A percentile compares a stretch with the other conserved stretches of the same genome.
phyloP scores from a whole-genome alignment of 2,797 vertebrate species.

The Onychomys arenicola region DNA sequence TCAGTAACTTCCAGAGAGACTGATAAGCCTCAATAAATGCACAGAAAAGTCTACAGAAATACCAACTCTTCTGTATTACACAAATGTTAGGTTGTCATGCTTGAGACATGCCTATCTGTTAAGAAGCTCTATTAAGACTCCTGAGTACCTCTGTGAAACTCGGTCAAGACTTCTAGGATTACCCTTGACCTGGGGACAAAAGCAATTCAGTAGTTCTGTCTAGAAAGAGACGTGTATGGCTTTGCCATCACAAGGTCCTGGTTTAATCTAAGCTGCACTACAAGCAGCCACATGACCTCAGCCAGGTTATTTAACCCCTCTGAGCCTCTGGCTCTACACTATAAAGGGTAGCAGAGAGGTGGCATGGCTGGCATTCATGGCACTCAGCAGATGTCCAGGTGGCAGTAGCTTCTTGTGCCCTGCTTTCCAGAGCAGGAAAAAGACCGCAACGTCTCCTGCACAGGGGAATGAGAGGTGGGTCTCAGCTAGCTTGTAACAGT shows the following conservation, averaged over 20 bases:
- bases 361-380: rapidly evolving
- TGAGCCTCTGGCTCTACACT: neutral
- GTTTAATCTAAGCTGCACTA: neutral
- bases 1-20: neutral
- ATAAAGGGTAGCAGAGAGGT: neutral
- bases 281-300: neutral
- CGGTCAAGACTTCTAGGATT: neutral
- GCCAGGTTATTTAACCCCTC: too few relatives aligned
- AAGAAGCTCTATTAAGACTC: neutral
- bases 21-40: neutral
- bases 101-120: neutral
- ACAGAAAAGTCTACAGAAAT: neutral
- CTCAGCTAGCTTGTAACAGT: too few relatives aligned
- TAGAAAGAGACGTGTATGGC: neutral
- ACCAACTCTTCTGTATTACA: neutral
- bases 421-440: neutral
- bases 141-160: neutral
- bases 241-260: neutral
- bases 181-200: rapidly evolving
- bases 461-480: neutral
- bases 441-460: neutral
- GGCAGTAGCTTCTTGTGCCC: neutral
- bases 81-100: neutral
- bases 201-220: neutral
- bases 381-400: neutral